Conservation (phyloP, 1,140 invertebrate species). For the Holcopasites calliopsidis region DNA sequence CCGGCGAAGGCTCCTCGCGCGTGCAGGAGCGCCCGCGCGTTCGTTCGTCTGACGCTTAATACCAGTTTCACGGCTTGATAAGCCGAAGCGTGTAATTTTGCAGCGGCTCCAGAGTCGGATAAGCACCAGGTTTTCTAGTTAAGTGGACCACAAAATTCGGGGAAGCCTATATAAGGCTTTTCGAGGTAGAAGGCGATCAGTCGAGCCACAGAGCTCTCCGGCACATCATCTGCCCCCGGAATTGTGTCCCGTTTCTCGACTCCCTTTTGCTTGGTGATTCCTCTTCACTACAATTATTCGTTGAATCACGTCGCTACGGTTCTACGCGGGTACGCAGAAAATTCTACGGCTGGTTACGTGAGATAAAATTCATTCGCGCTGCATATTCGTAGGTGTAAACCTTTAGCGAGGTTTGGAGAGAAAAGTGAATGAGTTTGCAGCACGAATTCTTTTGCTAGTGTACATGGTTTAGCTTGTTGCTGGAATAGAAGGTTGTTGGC, state of each 20-base stretch:
- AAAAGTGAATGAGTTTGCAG: background rate
- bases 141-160: slow-evolving; percentile 77
- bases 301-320: too few species aligned
- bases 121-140: slow-evolving; percentile 77
- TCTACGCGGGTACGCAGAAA: too few species aligned
- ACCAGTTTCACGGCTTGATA: slow-evolving; percentile 76
- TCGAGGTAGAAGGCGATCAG: slow-evolving; percentile 69
- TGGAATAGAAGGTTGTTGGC: background rate
- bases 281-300: background rate
- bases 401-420: background rate
- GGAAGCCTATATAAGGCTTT: slow-evolving; percentile 74
- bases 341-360: too few species aligned
- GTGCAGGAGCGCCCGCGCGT: slow-evolving; percentile 63
- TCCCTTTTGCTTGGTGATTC: too few species aligned
- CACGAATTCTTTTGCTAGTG: background rate
- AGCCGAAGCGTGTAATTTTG: slow-evolving; percentile 76
- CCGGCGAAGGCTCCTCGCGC: slow-evolving; percentile 62
- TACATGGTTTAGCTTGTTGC: background rate
- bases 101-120: slow-evolving; percentile 68
- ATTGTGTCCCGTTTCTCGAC: slow-evolving; percentile 16
- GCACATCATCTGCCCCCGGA: slow-evolving; percentile 46
- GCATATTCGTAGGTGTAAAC: background rate
- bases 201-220: slow-evolving; percentile 60
- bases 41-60: slow-evolving; percentile 70
- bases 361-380: too few species aligned